Percentiles rank a stretch among this genome's conserved stretches.
Evolutionary conservation across 1,140 invertebrate species (phyloP).

Genomic region (Aphis craccivora): DNA sequence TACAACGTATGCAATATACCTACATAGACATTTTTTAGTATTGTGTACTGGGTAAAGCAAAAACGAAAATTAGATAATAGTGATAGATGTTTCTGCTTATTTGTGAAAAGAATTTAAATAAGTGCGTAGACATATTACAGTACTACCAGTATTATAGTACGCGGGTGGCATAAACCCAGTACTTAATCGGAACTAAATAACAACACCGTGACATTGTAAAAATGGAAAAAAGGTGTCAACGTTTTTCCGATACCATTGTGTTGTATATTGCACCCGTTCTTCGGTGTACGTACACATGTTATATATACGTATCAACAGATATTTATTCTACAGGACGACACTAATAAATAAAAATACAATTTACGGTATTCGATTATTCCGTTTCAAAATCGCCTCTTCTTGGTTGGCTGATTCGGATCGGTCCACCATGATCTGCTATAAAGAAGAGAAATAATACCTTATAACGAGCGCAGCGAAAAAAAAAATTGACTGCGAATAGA

Average conservation of each 20-base stretch:
- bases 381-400: constrained; percentile 54
- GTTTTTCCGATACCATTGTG: constrained; percentile 15
- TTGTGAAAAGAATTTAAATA: background rate
- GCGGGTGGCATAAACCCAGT: background rate
- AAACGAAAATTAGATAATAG: background rate
- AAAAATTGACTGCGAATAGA: constrained; percentile 32
- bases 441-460: constrained; percentile 48
- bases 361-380: constrained; percentile 58
- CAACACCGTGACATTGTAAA: constrained; percentile 31
- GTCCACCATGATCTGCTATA: constrained; percentile 56
- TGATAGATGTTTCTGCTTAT: background rate
- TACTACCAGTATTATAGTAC: background rate
- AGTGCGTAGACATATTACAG: background rate
- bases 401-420: constrained; percentile 57
- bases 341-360: constrained; percentile 58
- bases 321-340: constrained; percentile 40
- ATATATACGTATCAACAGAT: background rate
- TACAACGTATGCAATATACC: background rate
- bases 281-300: background rate
- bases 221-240: constrained; percentile 42
- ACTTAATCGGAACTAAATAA: constrained; percentile 18
- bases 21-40: background rate
- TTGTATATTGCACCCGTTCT: background rate
- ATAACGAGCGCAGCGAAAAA: constrained; percentile 56
- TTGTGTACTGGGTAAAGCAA: background rate